These are phyloP conservation scores for Falco biarmicus DNA, from an alignment of 2,797 vertebrate genomes.

Conservation along the genomic window DNA sequence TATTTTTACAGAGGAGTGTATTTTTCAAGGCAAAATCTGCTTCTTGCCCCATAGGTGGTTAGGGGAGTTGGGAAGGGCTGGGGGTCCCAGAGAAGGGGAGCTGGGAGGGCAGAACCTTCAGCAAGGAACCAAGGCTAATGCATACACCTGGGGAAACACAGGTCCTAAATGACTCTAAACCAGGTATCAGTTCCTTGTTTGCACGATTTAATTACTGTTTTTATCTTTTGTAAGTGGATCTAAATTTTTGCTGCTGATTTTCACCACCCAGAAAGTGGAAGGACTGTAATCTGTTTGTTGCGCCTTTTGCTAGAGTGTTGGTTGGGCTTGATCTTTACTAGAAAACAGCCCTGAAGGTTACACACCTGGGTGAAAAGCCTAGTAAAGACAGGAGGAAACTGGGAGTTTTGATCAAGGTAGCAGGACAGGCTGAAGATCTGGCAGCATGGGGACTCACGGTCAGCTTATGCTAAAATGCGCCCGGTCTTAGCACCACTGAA, in stretches of 20 bases:
- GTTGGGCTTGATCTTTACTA: not conserved
- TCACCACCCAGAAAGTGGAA: not conserved
- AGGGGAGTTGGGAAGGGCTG: not conserved
- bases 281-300: not conserved
- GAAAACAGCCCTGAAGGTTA: not conserved
- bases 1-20: not conserved
- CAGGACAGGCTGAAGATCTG: not conserved
- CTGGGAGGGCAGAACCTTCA: not conserved
- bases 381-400: not conserved
- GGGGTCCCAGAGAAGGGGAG: not conserved
- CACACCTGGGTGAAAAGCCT: not conserved
- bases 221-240: not conserved
- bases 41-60: not conserved
- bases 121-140: not conserved
- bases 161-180: not conserved
- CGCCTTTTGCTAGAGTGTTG: not conserved
- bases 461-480: not conserved
- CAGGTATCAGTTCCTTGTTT: not conserved
- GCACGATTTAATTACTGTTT: not conserved
- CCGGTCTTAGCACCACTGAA: too few relatives aligned
- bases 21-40: not conserved
- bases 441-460: rapidly evolving
- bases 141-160: not conserved
- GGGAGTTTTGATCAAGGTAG: not conserved
- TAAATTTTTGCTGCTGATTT: not conserved